Evolutionary conservation across 1,140 invertebrate species (phyloP).

Genomic region (Myzus persicae): DNA sequence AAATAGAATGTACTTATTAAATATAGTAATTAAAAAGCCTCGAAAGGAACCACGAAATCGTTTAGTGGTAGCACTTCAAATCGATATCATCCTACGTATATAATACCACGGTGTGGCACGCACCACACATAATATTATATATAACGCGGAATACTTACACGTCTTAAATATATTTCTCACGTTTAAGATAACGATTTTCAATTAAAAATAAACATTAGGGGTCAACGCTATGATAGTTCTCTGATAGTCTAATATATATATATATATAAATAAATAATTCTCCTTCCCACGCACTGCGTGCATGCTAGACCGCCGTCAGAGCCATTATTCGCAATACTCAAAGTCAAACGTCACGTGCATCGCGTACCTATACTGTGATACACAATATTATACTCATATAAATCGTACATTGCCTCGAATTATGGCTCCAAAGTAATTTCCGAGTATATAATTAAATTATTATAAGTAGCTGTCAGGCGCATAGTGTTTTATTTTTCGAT

Average conservation of each 20-base stretch:
- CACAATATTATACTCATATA: not conserved
- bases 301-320: not conserved
- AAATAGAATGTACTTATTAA: not conserved
- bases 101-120: not conserved
- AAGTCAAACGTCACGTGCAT: not conserved
- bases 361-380: not conserved
- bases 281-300: not conserved
- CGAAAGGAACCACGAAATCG: not conserved
- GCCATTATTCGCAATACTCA: not conserved
- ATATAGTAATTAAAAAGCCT: not conserved
- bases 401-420: not conserved
- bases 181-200: conserved; percentile 42
- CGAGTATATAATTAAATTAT: conserved; percentile 5
- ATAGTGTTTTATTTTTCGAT: not conserved
- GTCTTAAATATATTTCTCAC: not conserved
- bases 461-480: not conserved
- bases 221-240: not conserved
- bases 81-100: not conserved
- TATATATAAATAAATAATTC: not conserved
- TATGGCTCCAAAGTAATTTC: not conserved
- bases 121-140: not conserved
- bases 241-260: not conserved
- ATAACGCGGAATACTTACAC: not conserved
- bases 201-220: conserved; percentile 33
- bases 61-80: not conserved